Evolutionary conservation across 2,797 vertebrate genomes (phyloP), one percentile per base, ranked within the genome.

Genomic region (Gila robusta): DNA sequence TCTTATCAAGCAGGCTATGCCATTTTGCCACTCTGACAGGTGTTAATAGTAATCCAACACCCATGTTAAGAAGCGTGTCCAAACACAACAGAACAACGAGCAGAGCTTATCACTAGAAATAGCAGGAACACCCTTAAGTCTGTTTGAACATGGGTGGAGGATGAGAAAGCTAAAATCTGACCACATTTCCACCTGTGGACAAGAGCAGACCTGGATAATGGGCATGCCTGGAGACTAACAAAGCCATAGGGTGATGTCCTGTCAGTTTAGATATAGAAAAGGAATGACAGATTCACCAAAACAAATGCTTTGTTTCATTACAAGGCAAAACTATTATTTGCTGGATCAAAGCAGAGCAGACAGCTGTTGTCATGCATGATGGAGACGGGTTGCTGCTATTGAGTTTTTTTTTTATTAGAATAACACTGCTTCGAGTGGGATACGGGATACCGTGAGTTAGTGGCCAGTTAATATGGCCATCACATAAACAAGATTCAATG

Each of bases 131-230:
- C 83, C 89, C 74, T 78, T 83, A 28, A 69, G 72, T 66, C 39
- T 73, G 73, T 80, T 77, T 85, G 77, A 83, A 83, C 37, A 83
- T 21, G 32, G 76, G 66, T 76, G 83, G 79, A 76, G 79, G 32
- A 86, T 80, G 54, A 78, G 56, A 37, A 49, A 21, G 71, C 64
- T 52, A 11, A 72, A 77, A 52, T 81, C 83, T 87, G 79, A 66
- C 39, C 81, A 52, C 71, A 69, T 44, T 56, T 83, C 64, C 52
- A 79, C 83, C 47, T 56, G 21, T 64, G 67, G 37, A 52, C 59
- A 37, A n/a, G 41, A 80, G 26, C 16, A 59, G 59, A 54, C 59
- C 59, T 54, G 56, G 19, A 52, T 67, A 77, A 54, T 67, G 19
- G 6, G 32, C 16, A 77, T 21, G 41, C 82, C 56, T 49, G 54